These are phyloP conservation scores for Megalops atlanticus DNA, from an alignment of 2,113 vertebrate species.

Conservation along the genomic window DNA sequence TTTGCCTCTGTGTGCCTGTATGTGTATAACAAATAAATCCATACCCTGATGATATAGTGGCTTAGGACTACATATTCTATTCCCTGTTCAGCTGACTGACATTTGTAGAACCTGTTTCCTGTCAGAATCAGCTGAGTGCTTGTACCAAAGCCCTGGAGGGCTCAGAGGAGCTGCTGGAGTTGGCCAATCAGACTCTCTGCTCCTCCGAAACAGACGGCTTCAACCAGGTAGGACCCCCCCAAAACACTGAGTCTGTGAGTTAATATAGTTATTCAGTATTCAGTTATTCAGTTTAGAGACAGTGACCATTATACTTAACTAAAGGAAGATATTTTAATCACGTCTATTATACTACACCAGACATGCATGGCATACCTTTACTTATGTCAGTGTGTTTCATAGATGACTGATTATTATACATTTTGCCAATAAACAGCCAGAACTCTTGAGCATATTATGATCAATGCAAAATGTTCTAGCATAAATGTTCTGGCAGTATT, in stretches of 20 bases:
- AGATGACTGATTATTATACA: too few species aligned
- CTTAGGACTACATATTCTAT: too few species aligned
- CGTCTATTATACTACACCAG: background rate
- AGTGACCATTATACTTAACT: too few species aligned
- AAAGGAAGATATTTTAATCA: background rate
- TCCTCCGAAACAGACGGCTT: slow-evolving; percentile 77
- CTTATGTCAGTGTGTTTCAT: too few species aligned
- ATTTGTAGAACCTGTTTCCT: background rate
- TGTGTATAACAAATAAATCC: background rate
- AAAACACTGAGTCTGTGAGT: background rate
- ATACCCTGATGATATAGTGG: too few species aligned
- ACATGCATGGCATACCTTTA: too few species aligned
- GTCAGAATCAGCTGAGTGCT: slow-evolving; percentile 84
- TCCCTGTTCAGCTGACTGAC: background rate
- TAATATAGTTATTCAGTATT: background rate
- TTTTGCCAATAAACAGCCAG: too few species aligned
- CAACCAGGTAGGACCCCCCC: slow-evolving; percentile 73
- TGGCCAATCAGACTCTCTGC: slow-evolving; percentile 89
- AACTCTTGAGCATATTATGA: too few species aligned
- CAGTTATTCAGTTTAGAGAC: too few species aligned
- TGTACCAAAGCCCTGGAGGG: slow-evolving; percentile 92
- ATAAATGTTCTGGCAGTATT: too few species aligned
- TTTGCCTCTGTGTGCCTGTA: background rate
- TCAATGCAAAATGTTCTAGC: too few species aligned
- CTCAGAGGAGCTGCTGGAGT: slow-evolving; percentile 91